Base-by-base conservation (phyloP, 2,113 vertebrate genomes). In the Arizona elegans region DNA sequence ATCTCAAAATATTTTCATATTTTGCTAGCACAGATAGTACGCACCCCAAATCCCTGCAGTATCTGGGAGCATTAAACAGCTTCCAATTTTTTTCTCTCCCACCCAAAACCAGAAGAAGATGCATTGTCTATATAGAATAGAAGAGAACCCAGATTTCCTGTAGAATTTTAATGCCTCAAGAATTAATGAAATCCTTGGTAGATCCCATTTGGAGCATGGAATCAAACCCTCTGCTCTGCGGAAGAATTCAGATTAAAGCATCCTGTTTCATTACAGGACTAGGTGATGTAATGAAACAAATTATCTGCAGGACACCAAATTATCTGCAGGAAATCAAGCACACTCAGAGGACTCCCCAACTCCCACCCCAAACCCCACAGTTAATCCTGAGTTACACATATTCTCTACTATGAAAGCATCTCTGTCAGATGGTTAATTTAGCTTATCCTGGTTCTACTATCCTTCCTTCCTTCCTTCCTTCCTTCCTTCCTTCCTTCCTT, bases 91-190 rank as follows among this genome's bases (percentile, higher is more conserved):
- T 19, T 3, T 1, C 2, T 7, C 33, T 2, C 33, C 2, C 24
- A 1, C 1, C 24, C 59, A 9, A 65, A 65, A 29, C 0, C 59
- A 29, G 59, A 29, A 65, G 26, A 65, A 65, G 26, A 65, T 65
- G 59, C 59, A 12, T 29, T 65, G 59, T 65, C 59, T 29, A 12
- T 29, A 26, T 65, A 43, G 53, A 86, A 47, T 58, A 86, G 23
- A 85, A 15, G 23, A 19, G 19, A 86, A 54, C 3, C 2, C n/a
- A 0, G 0, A 1, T 9, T 10, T 85, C 50, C 9, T 26, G 11
- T 52, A 0, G 0, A 3, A 6, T 2, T 26, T 21, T 6, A 9
- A 17, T 19, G 17, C 33, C 0, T 58, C 81, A 50, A 59, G 29
- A 33, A 92, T 70, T 23, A 47, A 5, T 75, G 13, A n/a, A 75